Evolutionary conservation across 2,888 invertebrate species (phyloP).

Genomic region (Aethes cnicana): DNA sequence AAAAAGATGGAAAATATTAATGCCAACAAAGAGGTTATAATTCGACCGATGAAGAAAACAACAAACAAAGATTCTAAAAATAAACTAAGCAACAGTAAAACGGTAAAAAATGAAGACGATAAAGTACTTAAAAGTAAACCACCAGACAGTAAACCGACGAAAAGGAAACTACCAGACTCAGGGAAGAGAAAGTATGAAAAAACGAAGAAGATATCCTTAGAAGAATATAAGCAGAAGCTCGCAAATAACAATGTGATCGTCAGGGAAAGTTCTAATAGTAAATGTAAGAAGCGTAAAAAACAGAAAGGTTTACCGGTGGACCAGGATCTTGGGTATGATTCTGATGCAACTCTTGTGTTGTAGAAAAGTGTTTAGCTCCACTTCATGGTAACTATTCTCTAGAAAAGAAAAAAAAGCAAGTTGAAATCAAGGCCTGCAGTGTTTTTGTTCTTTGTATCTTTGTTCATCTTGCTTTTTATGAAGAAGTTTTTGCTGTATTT

Average conservation of each 20-base stretch:
- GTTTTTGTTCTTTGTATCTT: no score
- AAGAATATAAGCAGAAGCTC: slow-evolving; percentile 56
- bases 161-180: background rate
- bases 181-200: slow-evolving; percentile 27
- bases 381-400: background rate
- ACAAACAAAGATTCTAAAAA: no score
- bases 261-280: background rate
- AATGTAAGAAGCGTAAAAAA: background rate
- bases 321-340: slow-evolving; percentile 50
- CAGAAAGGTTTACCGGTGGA: slow-evolving; percentile 9
- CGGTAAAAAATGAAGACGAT: background rate
- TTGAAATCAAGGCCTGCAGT: no score
- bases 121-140: background rate
- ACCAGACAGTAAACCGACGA: background rate
- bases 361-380: slow-evolving; percentile 16
- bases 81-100: no score
- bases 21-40: background rate
- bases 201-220: slow-evolving; percentile 50
- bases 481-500: no score
- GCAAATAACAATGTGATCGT: no score
- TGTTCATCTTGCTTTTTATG: no score
- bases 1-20: background rate
- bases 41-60: no score
- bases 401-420: no score
- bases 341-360: slow-evolving; percentile 45